These are phyloP conservation scores for Synanthedon andrenaeformis DNA, from an alignment of 2,888 invertebrate genomes.

Conservation along the genomic window DNA sequence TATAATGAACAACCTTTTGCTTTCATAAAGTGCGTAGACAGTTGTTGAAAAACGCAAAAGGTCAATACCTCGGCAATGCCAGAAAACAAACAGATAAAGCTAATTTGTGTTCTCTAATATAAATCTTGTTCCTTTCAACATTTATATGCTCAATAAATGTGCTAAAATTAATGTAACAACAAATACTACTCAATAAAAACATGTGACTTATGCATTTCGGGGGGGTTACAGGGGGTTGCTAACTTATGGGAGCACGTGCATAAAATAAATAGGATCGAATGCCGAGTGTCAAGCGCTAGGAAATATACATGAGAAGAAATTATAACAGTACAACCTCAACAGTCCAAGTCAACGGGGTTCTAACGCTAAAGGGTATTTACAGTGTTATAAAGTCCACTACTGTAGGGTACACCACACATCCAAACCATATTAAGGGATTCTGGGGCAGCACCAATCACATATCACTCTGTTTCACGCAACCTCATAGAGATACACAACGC, in stretches of 20 bases:
- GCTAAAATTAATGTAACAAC: conserved; percentile 24
- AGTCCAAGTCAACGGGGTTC: conserved; percentile 40
- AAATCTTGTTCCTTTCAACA: conserved; percentile 22
- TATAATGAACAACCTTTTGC: conserved; percentile 22
- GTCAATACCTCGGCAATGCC: conserved; percentile 59
- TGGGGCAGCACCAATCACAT: conserved; percentile 70
- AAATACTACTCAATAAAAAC: conserved; percentile 27
- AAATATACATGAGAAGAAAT: conserved; percentile 32
- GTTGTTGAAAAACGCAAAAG: conserved; percentile 31
- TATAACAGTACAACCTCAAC: conserved; percentile 36
- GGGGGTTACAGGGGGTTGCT: conserved; percentile 9
- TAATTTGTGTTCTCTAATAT: conserved; percentile 27
- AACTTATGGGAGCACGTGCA: conserved; percentile 14
- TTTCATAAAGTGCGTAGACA: conserved; percentile 32
- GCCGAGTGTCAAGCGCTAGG: conserved; percentile 36
- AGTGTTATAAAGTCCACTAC: conserved; percentile 46
- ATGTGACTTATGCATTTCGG: conserved; percentile 9
- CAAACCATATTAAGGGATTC: conserved; percentile 42
- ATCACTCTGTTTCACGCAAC: conserved; percentile 50
- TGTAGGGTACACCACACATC: conserved; percentile 46
- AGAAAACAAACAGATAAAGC: conserved; percentile 72
- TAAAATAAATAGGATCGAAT: conserved; percentile 12
- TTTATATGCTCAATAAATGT: conserved; percentile 15
- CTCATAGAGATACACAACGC: conserved; percentile 40
- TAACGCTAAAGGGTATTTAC: conserved; percentile 29